Evolutionary conservation across 2,797 vertebrate genomes (phyloP), one percentile per base, ranked within the genome.

Genomic region (Acrocephalus scirpaceus): DNA sequence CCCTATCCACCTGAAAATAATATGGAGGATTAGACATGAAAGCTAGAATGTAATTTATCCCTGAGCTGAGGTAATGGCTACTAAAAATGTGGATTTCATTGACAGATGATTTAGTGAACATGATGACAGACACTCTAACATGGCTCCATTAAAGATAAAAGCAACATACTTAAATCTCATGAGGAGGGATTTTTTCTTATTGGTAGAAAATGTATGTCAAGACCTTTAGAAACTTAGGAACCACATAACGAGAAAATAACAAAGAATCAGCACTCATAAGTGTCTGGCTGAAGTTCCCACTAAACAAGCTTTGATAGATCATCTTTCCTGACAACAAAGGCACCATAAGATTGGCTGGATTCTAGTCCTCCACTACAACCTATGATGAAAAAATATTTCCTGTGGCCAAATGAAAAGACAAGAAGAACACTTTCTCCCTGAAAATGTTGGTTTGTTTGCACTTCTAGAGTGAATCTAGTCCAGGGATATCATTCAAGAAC

Each of bases 11-110:
- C 64, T 93, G 90, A 95, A 96, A 95, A 93, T 92, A 85, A 95
- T 93, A 87, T 29, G 70, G 73, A 81, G 93, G 93, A 94, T 95
- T 95, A 97, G 48, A 95, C 95, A 95, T 93, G 77, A 96, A 96
- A 96, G 93, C 40, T 86, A 86, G 66, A 86, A 93, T 12, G 9
- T 90, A 85, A 79, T 95, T 93, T 95, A 90, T 90, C 56, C 80
- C 56, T 86, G 80, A 95, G 88, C 88, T 97, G 93, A 96, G 77
- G 86, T 96, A 96, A 95, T 73, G 67, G 86, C 90, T 94, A 93
- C 93, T 70, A 92, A 94, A 95, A 95, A 88, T 76, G 77, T 94
- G 92, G 90, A 82, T 92, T 95, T 95, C 88, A 82, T 83, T 96
- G 95, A 69, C 74, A 91, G 88, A 91, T 89, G 84, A 97, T 94